Percentiles rank a stretch among this genome's conserved stretches.
Conservation (phyloP, 2,797 vertebrate species). For the Sternarchorhynchus goeldii region DNA sequence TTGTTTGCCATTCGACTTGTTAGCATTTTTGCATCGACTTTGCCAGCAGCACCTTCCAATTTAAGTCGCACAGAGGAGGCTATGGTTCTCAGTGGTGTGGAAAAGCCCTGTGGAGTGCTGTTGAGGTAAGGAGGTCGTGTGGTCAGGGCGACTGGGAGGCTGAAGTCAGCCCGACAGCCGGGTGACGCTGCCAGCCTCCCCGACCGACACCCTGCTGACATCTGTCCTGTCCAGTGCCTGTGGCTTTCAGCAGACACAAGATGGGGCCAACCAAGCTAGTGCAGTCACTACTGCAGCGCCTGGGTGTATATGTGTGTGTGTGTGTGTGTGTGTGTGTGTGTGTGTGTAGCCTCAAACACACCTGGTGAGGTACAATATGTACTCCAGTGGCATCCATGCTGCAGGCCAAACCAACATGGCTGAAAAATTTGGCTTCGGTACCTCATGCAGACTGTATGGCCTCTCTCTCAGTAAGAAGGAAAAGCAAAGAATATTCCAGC, state of each 20-base stretch:
- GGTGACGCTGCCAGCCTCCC: conserved; percentile 65
- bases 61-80: not conserved
- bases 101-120: conserved; percentile 22
- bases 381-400: conserved; percentile 38
- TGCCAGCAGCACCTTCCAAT: not conserved
- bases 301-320: conserved; percentile 52
- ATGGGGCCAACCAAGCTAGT: conserved; percentile 67
- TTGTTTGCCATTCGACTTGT: not conserved
- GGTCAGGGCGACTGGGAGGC: conserved; percentile 29
- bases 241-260: conserved; percentile 74
- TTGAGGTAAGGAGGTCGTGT: conserved; percentile 33
- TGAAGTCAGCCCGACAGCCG: conserved; percentile 40
- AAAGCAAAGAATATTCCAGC: conserved; percentile 37
- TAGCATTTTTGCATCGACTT: not conserved
- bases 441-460: conserved; percentile 32
- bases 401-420: conserved; percentile 42
- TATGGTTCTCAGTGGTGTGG: not conserved
- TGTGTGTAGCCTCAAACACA: conserved; percentile 52
- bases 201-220: conserved; percentile 66
- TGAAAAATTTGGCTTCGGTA: conserved; percentile 38
- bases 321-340: conserved; percentile 54
- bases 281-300: conserved; percentile 43
- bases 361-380: conserved; percentile 43
- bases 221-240: conserved; percentile 72
- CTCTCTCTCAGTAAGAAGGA: conserved; percentile 41